Conservation (phyloP, 1,140 invertebrate species). For the Drosophila lacertosa region DNA sequence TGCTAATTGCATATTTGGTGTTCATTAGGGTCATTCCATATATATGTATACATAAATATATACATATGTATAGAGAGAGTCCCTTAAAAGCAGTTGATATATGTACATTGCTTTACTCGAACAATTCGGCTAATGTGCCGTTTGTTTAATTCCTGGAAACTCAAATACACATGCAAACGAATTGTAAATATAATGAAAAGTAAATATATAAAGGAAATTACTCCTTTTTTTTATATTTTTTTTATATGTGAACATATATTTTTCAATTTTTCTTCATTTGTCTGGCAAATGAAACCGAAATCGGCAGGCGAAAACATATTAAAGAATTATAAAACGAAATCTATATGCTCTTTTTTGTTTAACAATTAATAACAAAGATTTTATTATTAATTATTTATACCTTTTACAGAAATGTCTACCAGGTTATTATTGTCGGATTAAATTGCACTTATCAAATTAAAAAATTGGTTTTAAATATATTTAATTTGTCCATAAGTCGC, state of each 20-base stretch:
- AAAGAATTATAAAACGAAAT: neutral
- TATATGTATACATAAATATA: too few species aligned
- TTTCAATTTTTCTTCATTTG: constrained; percentile 44
- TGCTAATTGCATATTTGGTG: constrained; percentile 75
- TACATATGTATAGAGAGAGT: constrained; percentile 6
- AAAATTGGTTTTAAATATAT: too few species aligned
- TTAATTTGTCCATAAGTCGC: neutral
- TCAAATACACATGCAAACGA: constrained; percentile 21
- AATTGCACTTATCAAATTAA: too few species aligned
- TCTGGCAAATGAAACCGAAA: constrained; percentile 45
- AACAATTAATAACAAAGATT: too few species aligned
- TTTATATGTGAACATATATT: constrained; percentile 11
- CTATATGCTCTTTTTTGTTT: constrained; percentile 10
- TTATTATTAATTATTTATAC: too few species aligned
- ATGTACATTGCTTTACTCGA: neutral
- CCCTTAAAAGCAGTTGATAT: constrained; percentile 4
- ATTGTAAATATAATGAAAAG: constrained; percentile 50
- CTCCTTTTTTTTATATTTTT: constrained; percentile 18
- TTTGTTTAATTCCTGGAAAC: constrained; percentile 29
- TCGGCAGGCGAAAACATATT: constrained; percentile 30
- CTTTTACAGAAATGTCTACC: too few species aligned
- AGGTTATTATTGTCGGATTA: too few species aligned
- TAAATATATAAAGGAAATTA: constrained; percentile 51
- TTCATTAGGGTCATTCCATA: constrained; percentile 59
- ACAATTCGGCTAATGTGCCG: constrained; percentile 15